Base-by-base conservation (phyloP, 2,888 invertebrate species). In the Syritta pipiens region DNA sequence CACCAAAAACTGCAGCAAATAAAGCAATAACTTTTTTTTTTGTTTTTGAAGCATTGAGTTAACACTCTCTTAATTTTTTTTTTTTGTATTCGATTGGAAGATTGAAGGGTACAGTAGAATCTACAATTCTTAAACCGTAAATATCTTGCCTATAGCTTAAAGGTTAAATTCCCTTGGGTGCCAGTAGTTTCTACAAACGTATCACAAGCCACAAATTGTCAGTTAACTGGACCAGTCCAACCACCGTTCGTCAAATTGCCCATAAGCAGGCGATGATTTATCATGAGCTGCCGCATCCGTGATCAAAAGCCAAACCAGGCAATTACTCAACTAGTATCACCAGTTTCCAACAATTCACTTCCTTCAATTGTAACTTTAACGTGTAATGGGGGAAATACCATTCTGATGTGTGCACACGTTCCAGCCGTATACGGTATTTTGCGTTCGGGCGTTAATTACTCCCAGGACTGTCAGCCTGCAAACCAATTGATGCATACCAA, bases 381-480 rank as follows among this genome's bases (percentile, higher is more conserved):
- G 53, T 44, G 51, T 32, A 51, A 51, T 32, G 22, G 44, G n/a
- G n/a, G 44, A 44, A 51, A 28, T 17, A 22, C 51, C 63, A 65
- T 48, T 49, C 12, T 44, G 4, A 19, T 30, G 51, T 32, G 20
- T 9, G 30, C 17, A 20, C 60, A 37, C 22, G 32, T 30, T 12
- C 10, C 46, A 46, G 44, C 37, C 37, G 26, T 55, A 37, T 14
- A 37, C 9, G 49, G 32, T 46, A 46, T 55, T 71, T 63, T 63
- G 71, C 63, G 63, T 63, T 14, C 65, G 57, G 49, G 49, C 42
- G 49, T 65, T 74, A 74, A 65, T 74, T 74, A 65, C 55, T 57
- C 42, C 49, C 49, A 19, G 57, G 32, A 59, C 57, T 49, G 57
- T 55, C 19, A 30, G 55, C 22, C 53, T 1, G 26, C 19, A 53